Base-by-base conservation (phyloP, 2,888 invertebrate species). In the Melipona beecheii region DNA sequence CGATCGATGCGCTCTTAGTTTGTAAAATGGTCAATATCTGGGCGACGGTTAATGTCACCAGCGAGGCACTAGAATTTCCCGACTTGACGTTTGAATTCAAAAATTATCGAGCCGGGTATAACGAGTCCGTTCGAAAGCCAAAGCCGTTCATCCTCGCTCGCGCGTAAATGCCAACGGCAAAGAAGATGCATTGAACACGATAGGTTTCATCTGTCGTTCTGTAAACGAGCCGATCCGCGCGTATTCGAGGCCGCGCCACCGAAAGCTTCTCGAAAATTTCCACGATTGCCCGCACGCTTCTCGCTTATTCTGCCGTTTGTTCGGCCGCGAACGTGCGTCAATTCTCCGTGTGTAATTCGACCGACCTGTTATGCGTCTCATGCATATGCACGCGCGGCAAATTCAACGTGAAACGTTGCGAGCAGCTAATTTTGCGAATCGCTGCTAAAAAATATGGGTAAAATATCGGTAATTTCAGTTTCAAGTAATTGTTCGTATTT, bases 251-350 rank as follows among this genome's bases (percentile, higher is more conserved):
- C 31, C 21, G 17, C 4, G 15, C 31, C 6, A 11, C 43, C 21
- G 15, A 21, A 27, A 54, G 17, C 17, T n/a, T n/a, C 70, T 71
- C 62, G 64, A 87, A 87, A 86, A 83, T 86, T 86, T 86, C 87
- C 76, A 71, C 70, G 49, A 52, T n/a, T 69, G 31, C 36, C 62
- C 43, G 9, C 62, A 54, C 71, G 50, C 64, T 36, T 71, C 36
- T 52, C 73, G 77, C 11, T 75, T 54, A 78, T 85, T 84, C 71
- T 43, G 69, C 54, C 81, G 74, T 85, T 76, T 75, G 73, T 78
- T 79, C 71, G 62, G 52, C 66, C 79, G 66, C n/a, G 77, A 75
- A 83, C 80, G 84, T 84, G 81, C 87, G 86, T 87, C 87, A 87
- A 89, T 89, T 78, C 78, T 27, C 60, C 65, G 83, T 76, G 83